phyloP scores from a whole-genome alignment of 1,140 invertebrate species.

The Coboldia fuscipes region DNA sequence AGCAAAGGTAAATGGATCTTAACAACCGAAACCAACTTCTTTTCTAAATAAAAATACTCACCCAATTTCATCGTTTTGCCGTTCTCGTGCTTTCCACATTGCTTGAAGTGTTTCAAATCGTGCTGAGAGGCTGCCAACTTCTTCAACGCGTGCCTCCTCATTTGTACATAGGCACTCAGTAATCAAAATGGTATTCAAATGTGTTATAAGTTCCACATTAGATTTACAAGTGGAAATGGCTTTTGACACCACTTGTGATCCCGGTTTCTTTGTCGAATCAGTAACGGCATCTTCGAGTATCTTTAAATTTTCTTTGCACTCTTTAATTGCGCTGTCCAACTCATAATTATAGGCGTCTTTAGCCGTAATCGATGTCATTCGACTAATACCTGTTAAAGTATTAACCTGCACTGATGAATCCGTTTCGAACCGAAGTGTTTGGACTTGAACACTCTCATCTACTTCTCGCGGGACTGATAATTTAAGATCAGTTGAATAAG shows the following conservation, averaged over 20 bases:
- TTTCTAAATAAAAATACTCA: no score
- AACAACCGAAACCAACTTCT: no score
- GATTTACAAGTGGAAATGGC: constrained; percentile 44
- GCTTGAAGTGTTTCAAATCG: constrained; percentile 45
- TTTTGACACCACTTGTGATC: constrained; percentile 33
- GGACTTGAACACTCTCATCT: constrained; percentile 40
- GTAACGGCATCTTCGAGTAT: constrained; percentile 28
- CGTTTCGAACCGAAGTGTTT: constrained; percentile 49
- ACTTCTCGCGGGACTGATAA: constrained; percentile 19
- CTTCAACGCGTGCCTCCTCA: constrained; percentile 37
- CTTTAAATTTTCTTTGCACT: constrained; percentile 31
- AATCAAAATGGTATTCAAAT: constrained; percentile 48
- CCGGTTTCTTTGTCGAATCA: constrained; percentile 24
- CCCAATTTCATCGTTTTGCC: constrained; percentile 21
- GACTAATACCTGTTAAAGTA: constrained; percentile 32
- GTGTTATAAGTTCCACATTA: constrained; percentile 51
- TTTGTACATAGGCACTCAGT: constrained; percentile 45
- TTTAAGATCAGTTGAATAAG: constrained; percentile 24
- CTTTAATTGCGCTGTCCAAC: constrained; percentile 38
- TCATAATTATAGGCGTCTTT: constrained; percentile 59
- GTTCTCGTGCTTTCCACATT: constrained; percentile 48
- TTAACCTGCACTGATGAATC: constrained; percentile 58
- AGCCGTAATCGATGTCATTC: constrained; percentile 41
- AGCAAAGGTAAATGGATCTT: no score
- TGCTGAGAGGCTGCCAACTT: constrained; percentile 38